phyloP scores from a whole-genome alignment of 2,888 invertebrate species.

The Tachina lurida region DNA sequence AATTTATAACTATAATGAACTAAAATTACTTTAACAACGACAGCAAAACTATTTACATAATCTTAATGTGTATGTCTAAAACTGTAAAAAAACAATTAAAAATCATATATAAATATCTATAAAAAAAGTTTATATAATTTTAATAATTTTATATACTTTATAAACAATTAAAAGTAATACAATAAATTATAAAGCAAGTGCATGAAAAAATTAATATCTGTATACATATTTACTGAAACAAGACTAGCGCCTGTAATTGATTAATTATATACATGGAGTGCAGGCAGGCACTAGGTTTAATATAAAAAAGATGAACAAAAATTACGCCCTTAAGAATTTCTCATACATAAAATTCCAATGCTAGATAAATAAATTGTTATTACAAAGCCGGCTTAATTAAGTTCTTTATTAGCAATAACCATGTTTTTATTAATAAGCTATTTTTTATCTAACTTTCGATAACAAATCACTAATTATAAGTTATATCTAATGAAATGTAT shows the following conservation, averaged over 20 bases:
- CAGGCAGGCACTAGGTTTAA: not conserved
- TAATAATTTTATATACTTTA: constrained; percentile 21
- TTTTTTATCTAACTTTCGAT: constrained; percentile 45
- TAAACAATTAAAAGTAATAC: not conserved
- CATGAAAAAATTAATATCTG: not conserved
- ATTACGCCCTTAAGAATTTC: constrained; percentile 39
- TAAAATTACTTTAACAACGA: constrained; percentile 20
- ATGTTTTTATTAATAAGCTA: constrained; percentile 12
- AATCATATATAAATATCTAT: constrained; percentile 7
- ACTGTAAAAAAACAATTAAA: constrained; percentile 12
- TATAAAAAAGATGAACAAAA: not conserved
- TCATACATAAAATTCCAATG: constrained; percentile 14
- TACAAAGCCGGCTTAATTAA: constrained; percentile 24
- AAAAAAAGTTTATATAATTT: constrained; percentile 6
- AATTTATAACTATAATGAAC: constrained; percentile 14
- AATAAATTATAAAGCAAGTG: constrained; percentile 23
- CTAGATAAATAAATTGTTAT: constrained; percentile 36
- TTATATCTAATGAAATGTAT: constrained; percentile 64
- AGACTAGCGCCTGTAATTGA: too few relatives aligned
- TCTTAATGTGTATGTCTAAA: constrained; percentile 13
- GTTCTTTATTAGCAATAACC: constrained; percentile 68
- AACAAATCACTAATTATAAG: constrained; percentile 45
- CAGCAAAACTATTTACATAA: constrained; percentile 8
- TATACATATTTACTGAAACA: not conserved
- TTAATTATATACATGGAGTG: too few relatives aligned